These are phyloP conservation scores for Poeciliopsis infans DNA, from an alignment of 2,797 vertebrate genomes.

Conservation along the genomic window DNA sequence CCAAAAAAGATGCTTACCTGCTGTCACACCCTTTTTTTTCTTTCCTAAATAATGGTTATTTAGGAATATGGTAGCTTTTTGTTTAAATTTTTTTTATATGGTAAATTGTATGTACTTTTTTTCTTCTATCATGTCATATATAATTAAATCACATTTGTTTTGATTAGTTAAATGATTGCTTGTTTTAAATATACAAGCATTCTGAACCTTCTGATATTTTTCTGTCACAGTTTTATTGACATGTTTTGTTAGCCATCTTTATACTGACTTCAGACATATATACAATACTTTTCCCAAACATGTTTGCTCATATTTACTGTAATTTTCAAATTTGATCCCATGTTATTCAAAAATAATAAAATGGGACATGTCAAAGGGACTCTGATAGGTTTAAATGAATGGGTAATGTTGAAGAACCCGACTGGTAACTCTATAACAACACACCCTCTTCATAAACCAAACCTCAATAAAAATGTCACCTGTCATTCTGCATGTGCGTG, in stretches of 20 bases:
- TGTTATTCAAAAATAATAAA: conserved; percentile 3
- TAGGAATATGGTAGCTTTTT: not conserved
- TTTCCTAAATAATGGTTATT: not conserved
- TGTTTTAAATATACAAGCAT: not conserved
- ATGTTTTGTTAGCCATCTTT: not conserved
- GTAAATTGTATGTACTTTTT: not conserved
- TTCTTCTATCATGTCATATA: not conserved
- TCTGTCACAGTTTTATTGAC: not conserved
- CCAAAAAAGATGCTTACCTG: conserved; percentile 13
- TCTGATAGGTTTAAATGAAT: not conserved
- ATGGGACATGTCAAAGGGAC: conserved; percentile 1
- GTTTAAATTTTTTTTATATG: not conserved
- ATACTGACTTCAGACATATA: not conserved
- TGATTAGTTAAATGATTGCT: not conserved
- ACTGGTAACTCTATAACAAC: conserved; percentile 27
- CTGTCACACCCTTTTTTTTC: not conserved
- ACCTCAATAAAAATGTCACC: conserved; percentile 54
- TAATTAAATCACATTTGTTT: not conserved
- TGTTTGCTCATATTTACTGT: conserved; percentile 6
- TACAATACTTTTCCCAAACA: not conserved
- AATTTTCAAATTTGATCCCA: conserved; percentile 12
- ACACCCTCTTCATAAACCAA: conserved; percentile 34
- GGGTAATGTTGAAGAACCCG: conserved; percentile 11
- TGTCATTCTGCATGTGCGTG: conserved; percentile 22
- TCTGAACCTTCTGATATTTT: not conserved